Base-by-base conservation (phyloP, 2,113 vertebrate genomes). In the Calidris pygmaea region DNA sequence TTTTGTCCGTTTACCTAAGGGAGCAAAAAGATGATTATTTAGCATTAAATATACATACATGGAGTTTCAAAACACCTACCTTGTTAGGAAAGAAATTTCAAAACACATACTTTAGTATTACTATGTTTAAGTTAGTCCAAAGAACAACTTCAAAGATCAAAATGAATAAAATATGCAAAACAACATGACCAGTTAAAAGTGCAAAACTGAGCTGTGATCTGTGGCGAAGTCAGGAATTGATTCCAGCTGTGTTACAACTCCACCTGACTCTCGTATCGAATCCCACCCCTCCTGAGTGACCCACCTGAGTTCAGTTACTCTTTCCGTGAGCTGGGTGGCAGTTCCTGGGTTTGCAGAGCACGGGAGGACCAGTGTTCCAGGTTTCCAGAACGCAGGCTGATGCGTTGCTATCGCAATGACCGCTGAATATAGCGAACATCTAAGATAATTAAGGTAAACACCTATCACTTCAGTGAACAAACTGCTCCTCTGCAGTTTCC, bases 401-500 rank as follows among this genome's bases (percentile, higher is more conserved):
- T 60, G 39, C 2, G 0, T 22, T 30, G n/a, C 60, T 37, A 4
- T 8, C 17, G 12, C 27, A 34, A 15, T n/a, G 65, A 18, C 22
- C 29, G 47, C 34, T 32, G 30, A 8, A 9, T 48, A 14, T 7
- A 26, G 26, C 37, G 29, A 73, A 20, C 8, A 8, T 11, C 34
- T 39, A 20, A 56, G 15, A 24, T 32, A 32, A 13, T 20, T 8
- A 58, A 35, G 50, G n/a, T 35, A 35, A 45, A 14, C 18, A 1
- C 14, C 13, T 52, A 8, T 29, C 30, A 2, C 2, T 0, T 0
- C 10, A 32, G 20, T 1, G 20, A 82, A 10, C 24, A 2, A 67
- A 22, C 41, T 12, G 7, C 30, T 10, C 3, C 58, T 79, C 34
- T 45, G 67, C 48, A 12, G 32, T 13, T 45, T 12, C 14, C 2